Evolutionary conservation across 2,797 vertebrate species (phyloP), one percentile per base, ranked within the genome.

Genomic region (Hydrophis major): DNA sequence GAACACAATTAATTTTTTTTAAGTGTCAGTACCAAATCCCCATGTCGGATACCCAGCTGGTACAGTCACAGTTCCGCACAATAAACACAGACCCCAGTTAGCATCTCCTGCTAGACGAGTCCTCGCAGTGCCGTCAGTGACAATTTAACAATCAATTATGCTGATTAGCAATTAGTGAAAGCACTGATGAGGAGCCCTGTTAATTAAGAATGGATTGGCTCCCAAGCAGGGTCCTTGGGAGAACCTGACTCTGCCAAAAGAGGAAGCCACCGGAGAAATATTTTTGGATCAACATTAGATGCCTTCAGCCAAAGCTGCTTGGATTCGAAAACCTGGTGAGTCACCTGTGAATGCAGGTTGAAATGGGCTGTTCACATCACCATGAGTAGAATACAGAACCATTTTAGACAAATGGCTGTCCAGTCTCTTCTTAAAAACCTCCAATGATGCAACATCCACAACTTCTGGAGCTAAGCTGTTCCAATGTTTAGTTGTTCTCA

Each of bases 141-240:
- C 60, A 90, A 83, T 90, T 92, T 92, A 93, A 94, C 88, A 88
- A 92, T 94, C 61, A 90, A 92, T 90, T 90, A 92, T 83, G 88
- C 61, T 69, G 88, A 94, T 89, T 55, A 88, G 89, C 91, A 94
- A 92, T 92, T 90, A 90, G 89, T 8, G 56, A 60, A 92, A 56
- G 63, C n/a, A 57, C 89, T 90, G 91, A 92, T 3, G 83, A 90
- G 93, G 4, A 87, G 27, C 89, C 88, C 13, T 22, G 83, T 90
- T 94, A 90, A 94, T 92, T 90, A 90, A 55, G 89, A 90, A 92
- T 94, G 57, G 91, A 90, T 88, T 78, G 83, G 63, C 83, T 87
- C 89, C 89, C 83, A 42, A 61, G 83, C 61, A 78, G 42, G n/a
- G 20, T 11, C 83, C 83, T 87, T 88, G 83, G 69, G 89, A 86